These are phyloP conservation scores for Aleiodes testaceus DNA, from an alignment of 2,888 invertebrate species.

Conservation along the genomic window DNA sequence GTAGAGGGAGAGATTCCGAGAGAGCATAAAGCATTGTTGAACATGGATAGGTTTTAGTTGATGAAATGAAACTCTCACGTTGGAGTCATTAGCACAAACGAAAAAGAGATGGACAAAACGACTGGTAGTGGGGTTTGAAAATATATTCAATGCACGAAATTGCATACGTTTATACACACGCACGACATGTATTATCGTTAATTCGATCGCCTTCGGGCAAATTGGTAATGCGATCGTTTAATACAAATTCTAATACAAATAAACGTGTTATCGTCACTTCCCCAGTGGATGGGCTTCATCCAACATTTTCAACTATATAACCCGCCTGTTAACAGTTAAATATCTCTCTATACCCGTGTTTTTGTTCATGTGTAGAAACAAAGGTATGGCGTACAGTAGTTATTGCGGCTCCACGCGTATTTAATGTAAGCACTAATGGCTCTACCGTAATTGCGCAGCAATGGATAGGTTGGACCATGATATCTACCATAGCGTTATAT, in stretches of 20 bases:
- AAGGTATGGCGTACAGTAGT: neutral
- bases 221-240: slow-evolving; percentile 51
- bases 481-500: slow-evolving; percentile 29
- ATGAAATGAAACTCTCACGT: slow-evolving; percentile 28
- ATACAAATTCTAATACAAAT: slow-evolving; percentile 47
- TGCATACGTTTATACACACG: slow-evolving; percentile 18
- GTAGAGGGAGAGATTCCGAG: too few species aligned
- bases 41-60: neutral
- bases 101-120: neutral
- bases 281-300: neutral
- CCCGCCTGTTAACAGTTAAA: neutral
- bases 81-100: slow-evolving; percentile 32
- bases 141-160: slow-evolving; percentile 38
- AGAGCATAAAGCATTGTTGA: neutral
- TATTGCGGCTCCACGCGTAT: slow-evolving; percentile 44
- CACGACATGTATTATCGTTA: slow-evolving; percentile 42
- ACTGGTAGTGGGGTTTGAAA: neutral
- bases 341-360: slow-evolving; percentile 32
- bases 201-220: slow-evolving; percentile 46
- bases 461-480: slow-evolving; percentile 46
- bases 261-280: slow-evolving; percentile 38
- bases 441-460: slow-evolving; percentile 57
- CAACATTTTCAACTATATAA: neutral
- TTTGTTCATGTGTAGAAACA: slow-evolving; percentile 11
- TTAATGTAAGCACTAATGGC: slow-evolving; percentile 47